Conservation (phyloP, 2,113 vertebrate species). For the Dolichallabes microphthalmus region DNA sequence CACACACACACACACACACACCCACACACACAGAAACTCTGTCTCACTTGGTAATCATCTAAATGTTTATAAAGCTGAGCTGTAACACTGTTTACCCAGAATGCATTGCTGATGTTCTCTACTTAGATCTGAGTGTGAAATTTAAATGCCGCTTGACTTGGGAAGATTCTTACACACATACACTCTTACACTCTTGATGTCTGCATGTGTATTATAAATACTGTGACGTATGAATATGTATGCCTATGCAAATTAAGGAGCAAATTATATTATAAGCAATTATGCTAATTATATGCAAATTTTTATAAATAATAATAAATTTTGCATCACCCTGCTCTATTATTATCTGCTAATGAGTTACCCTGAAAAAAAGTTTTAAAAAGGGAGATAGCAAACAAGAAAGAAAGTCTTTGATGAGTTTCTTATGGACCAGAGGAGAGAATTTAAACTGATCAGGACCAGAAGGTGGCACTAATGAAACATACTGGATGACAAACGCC, state of each 20-base stretch:
- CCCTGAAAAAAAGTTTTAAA: no score
- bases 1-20: conserved; percentile 8
- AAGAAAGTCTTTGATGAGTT: no score
- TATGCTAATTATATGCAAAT: not conserved
- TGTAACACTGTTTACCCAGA: not conserved
- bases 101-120: not conserved
- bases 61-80: not conserved
- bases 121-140: not conserved
- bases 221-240: not conserved
- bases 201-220: not conserved
- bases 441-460: no score
- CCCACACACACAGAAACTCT: not conserved
- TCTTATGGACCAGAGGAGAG: no score
- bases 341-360: not conserved
- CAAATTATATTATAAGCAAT: not conserved
- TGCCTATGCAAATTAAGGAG: not conserved
- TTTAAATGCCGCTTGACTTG: not conserved
- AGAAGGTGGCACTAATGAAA: no score
- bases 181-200: not conserved
- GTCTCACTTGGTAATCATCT: not conserved
- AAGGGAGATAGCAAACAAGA: no score
- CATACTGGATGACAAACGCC: no score
- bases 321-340: no score
- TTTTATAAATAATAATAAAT: not conserved
- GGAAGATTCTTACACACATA: no score